A percentile compares a stretch with the other conserved stretches of the same genome.
Evolutionary conservation across 2,113 vertebrate species (phyloP).

Genomic region (Pantherophis guttatus): DNA sequence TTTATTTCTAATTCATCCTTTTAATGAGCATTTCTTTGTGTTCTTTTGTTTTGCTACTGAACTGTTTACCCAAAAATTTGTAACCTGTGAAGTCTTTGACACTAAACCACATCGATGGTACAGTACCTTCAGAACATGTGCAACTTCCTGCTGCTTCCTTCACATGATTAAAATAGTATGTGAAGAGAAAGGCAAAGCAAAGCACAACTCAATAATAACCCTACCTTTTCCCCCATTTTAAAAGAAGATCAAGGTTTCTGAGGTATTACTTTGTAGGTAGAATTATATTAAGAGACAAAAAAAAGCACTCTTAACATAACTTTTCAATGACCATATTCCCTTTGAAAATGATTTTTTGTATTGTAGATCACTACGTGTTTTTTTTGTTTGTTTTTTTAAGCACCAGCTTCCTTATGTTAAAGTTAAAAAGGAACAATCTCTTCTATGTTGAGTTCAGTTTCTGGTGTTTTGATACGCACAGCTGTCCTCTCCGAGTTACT

Average conservation of each 20-base stretch:
- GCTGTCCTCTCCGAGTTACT: not conserved
- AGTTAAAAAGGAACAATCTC: not conserved
- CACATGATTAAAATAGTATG: not conserved
- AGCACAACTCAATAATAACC: not conserved
- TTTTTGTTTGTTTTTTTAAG: not conserved
- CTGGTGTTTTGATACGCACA: not conserved
- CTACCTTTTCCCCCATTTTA: not conserved
- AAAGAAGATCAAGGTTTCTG: not conserved
- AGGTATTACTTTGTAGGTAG: not conserved
- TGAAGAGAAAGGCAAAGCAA: not conserved
- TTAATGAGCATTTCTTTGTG: not conserved
- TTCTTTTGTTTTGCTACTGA: not conserved
- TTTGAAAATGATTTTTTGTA: not conserved
- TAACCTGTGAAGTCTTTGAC: conserved; percentile 19
- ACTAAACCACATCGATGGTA: conserved; percentile 19
- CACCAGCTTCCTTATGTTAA: not conserved
- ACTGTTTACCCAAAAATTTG: not conserved
- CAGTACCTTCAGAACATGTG: not conserved
- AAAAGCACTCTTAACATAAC: not conserved
- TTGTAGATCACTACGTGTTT: not conserved
- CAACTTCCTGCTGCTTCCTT: not conserved
- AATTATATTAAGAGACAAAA: not conserved
- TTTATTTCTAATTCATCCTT: not conserved
- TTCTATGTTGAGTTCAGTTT: not conserved
- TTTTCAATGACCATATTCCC: not conserved